A percentile compares a stretch with the other conserved stretches of the same genome.
Evolutionary conservation across 1,140 invertebrate genomes (phyloP).

Genomic region (Matsumurasca onukii): DNA sequence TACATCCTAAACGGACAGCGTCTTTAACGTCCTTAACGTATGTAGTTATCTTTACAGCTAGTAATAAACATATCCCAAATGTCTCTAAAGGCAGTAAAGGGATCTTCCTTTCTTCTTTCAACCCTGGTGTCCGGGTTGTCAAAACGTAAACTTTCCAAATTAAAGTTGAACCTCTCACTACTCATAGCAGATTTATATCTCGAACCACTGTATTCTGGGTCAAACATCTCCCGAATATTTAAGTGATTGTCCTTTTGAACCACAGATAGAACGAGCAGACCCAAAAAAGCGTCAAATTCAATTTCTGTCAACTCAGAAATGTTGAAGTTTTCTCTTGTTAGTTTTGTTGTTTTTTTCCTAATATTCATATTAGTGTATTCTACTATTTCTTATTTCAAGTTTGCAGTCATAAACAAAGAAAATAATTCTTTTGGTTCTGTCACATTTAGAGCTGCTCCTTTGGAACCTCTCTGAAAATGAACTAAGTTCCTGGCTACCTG

Average conservation of each 20-base stretch:
- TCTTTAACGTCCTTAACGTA: slow-evolving; percentile 34
- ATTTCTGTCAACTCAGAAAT: slow-evolving; percentile 28
- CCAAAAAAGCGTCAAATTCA: slow-evolving; percentile 31
- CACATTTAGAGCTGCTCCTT: slow-evolving; percentile 28
- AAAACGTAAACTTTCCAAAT: slow-evolving; percentile 36
- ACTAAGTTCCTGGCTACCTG: slow-evolving; percentile 21
- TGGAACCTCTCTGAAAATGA: slow-evolving; percentile 23
- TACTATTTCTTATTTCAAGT: slow-evolving; percentile 27
- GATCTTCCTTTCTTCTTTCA: slow-evolving; percentile 35
- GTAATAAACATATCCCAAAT: slow-evolving; percentile 36
- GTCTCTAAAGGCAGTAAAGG: slow-evolving; percentile 37
- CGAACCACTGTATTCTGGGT: slow-evolving; percentile 33
- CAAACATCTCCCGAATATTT: slow-evolving; percentile 30
- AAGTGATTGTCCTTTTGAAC: slow-evolving; percentile 33
- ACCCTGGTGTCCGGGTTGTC: slow-evolving; percentile 37
- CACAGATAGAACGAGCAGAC: slow-evolving; percentile 28
- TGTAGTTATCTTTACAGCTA: slow-evolving; percentile 33
- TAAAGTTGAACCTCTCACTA: slow-evolving; percentile 38
- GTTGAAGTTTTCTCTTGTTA: slow-evolving; percentile 18
- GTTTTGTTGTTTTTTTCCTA: slow-evolving; percentile 21
- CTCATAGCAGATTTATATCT: slow-evolving; percentile 38
- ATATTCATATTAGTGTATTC: slow-evolving; percentile 27
- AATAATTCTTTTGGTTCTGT: slow-evolving; percentile 27
- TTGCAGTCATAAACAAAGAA: slow-evolving; percentile 18
- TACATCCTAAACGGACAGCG: slow-evolving; percentile 48